A percentile compares a stretch with the other conserved stretches of the same genome.
These are phyloP conservation scores for Spisula subtruncata DNA, from an alignment of 2,888 invertebrate genomes.

Conservation along the genomic window DNA sequence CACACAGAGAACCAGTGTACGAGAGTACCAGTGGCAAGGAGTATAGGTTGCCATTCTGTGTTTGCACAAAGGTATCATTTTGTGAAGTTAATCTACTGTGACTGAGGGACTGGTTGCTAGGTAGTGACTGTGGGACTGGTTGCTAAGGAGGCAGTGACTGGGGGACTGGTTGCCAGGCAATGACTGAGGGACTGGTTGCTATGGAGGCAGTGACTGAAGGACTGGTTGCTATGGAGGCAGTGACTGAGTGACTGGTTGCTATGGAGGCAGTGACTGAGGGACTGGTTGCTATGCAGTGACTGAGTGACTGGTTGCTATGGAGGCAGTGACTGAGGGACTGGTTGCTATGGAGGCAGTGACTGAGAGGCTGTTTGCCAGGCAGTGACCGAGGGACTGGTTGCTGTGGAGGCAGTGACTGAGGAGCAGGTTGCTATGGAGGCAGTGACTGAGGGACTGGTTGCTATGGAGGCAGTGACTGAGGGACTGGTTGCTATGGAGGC, in stretches of 20 bases:
- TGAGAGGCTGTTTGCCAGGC: neutral
- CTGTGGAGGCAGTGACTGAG: neutral
- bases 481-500: neutral
- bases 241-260: neutral
- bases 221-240: neutral
- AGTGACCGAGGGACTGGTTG: too few relatives aligned
- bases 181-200: neutral
- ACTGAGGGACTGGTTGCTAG: neutral
- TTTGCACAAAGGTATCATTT: neutral
- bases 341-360: neutral
- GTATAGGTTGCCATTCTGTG: neutral
- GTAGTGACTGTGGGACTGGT: too few relatives aligned
- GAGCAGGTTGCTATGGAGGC: neutral
- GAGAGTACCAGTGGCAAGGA: too few relatives aligned
- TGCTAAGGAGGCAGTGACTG: too few relatives aligned
- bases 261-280: too few relatives aligned
- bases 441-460: neutral
- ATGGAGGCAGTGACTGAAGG: neutral
- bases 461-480: neutral
- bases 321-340: slow-evolving; percentile 4
- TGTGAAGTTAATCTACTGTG: neutral
- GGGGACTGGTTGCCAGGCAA: too few relatives aligned
- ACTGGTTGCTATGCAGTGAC: neutral
- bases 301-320: too few relatives aligned
- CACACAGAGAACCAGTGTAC: neutral